A percentile compares a stretch with the other conserved stretches of the same genome.
phyloP scores from a whole-genome alignment of 2,888 invertebrate genomes.

The Blastobasis lacticolella region DNA sequence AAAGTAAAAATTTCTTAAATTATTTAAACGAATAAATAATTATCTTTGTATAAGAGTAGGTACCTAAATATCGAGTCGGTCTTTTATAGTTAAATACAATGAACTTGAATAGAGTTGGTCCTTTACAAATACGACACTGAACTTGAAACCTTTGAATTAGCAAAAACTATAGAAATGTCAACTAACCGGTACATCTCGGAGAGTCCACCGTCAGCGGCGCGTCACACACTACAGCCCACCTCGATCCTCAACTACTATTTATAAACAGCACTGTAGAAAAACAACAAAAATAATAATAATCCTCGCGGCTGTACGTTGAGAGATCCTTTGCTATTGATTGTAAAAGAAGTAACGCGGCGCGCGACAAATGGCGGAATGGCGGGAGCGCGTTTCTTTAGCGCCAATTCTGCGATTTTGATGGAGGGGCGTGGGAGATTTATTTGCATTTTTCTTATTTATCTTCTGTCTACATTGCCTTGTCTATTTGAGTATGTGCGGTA shows the following conservation, averaged over 20 bases:
- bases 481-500: too few relatives aligned
- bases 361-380: constrained; percentile 28
- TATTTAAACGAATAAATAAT: too few relatives aligned
- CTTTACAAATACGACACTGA: not conserved
- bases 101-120: too few relatives aligned
- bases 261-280: constrained; percentile 39
- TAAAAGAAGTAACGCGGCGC: constrained; percentile 30
- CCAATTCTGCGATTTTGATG: constrained; percentile 13
- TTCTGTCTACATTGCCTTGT: too few relatives aligned
- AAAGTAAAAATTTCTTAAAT: too few relatives aligned
- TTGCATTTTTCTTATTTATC: not conserved
- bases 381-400: constrained; percentile 2
- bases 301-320: not conserved
- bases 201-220: constrained; percentile 26
- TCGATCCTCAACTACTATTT: constrained; percentile 42
- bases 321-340: not conserved
- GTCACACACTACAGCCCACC: constrained; percentile 20
- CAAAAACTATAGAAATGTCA: constrained; percentile 24
- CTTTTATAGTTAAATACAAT: too few relatives aligned
- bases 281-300: constrained; percentile 24
- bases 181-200: constrained; percentile 60
- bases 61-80: too few relatives aligned
- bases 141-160: constrained; percentile 17
- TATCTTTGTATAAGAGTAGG: too few relatives aligned
- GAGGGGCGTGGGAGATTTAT: constrained; percentile 28